Base-by-base conservation (phyloP, 2,888 invertebrate genomes). In the Carpatolechia fugitivella region DNA sequence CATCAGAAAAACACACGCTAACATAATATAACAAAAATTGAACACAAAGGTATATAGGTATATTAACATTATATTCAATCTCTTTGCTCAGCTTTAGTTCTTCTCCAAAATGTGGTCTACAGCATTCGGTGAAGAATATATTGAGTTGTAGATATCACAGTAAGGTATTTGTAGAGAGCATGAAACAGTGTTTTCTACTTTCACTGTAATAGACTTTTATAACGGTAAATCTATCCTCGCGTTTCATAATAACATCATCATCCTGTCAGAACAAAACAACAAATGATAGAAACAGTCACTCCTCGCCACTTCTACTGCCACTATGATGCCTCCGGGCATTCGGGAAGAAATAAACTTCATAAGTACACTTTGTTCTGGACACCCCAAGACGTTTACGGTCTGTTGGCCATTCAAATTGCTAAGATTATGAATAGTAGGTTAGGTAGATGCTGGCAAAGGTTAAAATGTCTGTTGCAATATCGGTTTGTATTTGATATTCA, bases 371-470 rank as follows among this genome's bases (percentile, higher is more conserved):
- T 52, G 56, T 59, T 61, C 36, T 51, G 36, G 38, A 57, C 56
- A 35, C 51, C 46, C 38, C 30, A 57, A 52, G 52, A 55, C 35
- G n/a, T 55, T 56, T 52, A 52, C 53, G 47, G 55, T 52, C 56
- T 54, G 58, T 56, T 30, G 51, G 36, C 47, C 52, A 55, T 35
- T 40, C 44, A 60, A 55, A 56, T 60, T 52, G 47, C 53, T 24
- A 6, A 35, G 11, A 30, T 30, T 50, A 51, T 53, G 48, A 38
- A 38, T 44, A 16, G 16, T 40, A n/a, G 11, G 40, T 40, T 16
- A 13, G 7, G 16, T 16, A 16, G 40, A 16, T 14, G n/a, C 40
- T 4, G 0, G 7, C 16, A 24, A 44, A 44, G 24, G 24, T 44
- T n/a, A 7, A 24, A 44, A 24, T 24, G 44, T 5, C 24, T n/a